Evolutionary conservation across 1,140 invertebrate genomes (phyloP), one percentile per base, ranked within the genome.

Genomic region (Arion vulgaris): DNA sequence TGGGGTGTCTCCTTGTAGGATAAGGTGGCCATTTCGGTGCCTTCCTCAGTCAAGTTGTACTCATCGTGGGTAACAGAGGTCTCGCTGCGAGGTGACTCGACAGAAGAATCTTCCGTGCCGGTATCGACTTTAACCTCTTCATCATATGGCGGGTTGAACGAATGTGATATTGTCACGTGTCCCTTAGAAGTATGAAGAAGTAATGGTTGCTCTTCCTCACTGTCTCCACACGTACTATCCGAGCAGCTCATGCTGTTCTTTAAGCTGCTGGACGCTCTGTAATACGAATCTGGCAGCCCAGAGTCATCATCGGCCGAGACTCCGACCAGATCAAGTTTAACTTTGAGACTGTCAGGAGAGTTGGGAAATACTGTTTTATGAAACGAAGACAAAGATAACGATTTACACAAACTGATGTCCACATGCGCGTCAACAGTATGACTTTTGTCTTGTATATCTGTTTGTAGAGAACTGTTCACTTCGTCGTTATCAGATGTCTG

Each of bases 41-140:
- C 57, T 9, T 74, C 66, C 0, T 81, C 79, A 0, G 39, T 9
- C n/a, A 72, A 39, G 41, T 32, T 71, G 45, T 51, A 71, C 36
- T 71, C 79, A 36, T 45, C 57, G 39, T 66, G 41, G 7, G 57
- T 71, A n/a, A 49, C 73, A 71, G 86, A 86, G 17, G 81, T 74
- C 69, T 88, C 88, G 84, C 88, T 89, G 0, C 88, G 84, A 2
- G 89, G 88, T 0, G 89, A 90, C 62, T 89, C 86, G 41, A 88
- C 83, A 26, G 87, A 89, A 15, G 68, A 72, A 45, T 45, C 84
- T 83, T 53, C 84, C 83, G 34, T 90, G 28, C 66, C 82, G 17
- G 87, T 87, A 15, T 89, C 87, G 17, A 88, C 87, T 19, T 87
- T 85, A 68, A 87, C 83, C 23, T 86, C 89, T 80, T 89, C 89